These are phyloP conservation scores for Trypoxylus dichotomus DNA, from an alignment of 1,140 invertebrate genomes.

Conservation along the genomic window DNA sequence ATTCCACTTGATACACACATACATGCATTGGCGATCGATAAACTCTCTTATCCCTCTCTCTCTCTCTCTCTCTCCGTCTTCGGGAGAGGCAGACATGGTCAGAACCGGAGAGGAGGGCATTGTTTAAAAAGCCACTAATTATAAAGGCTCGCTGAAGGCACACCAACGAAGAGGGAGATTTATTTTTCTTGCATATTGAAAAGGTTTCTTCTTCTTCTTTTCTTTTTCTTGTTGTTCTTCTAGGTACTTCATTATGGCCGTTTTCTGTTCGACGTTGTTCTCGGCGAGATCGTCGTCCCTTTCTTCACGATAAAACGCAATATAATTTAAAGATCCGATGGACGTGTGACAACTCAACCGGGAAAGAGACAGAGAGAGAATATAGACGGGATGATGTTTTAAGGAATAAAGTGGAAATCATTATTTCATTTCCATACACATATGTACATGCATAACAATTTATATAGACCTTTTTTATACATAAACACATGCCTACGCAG, in stretches of 20 bases:
- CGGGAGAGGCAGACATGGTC: constrained; percentile 30
- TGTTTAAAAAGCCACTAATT: constrained; percentile 52
- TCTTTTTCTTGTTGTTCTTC: not conserved
- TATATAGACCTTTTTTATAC: too few relatives aligned
- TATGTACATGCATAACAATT: not conserved
- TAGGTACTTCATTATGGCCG: not conserved
- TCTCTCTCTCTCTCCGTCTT: too few relatives aligned
- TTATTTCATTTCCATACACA: not conserved
- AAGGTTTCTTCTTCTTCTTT: constrained; percentile 44
- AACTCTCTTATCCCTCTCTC: too few relatives aligned
- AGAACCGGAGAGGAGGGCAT: constrained; percentile 43
- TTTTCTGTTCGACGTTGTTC: too few relatives aligned
- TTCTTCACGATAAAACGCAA: not conserved
- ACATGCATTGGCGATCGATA: too few relatives aligned
- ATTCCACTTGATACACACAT: too few relatives aligned
- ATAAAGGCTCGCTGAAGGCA: constrained; percentile 43
- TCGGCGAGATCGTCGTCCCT: too few relatives aligned
- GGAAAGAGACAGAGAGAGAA: not conserved
- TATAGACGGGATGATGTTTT: not conserved
- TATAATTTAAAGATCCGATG: not conserved
- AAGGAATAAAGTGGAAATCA: not conserved
- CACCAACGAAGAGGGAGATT: constrained; percentile 41
- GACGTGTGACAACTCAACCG: not conserved
- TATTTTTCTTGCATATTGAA: constrained; percentile 53
- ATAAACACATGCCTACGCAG: too few relatives aligned